A percentile compares a stretch with the other conserved stretches of the same genome.
Evolutionary conservation across 2,888 invertebrate genomes (phyloP).

Genomic region (Petrolisthes manimaculis): DNA sequence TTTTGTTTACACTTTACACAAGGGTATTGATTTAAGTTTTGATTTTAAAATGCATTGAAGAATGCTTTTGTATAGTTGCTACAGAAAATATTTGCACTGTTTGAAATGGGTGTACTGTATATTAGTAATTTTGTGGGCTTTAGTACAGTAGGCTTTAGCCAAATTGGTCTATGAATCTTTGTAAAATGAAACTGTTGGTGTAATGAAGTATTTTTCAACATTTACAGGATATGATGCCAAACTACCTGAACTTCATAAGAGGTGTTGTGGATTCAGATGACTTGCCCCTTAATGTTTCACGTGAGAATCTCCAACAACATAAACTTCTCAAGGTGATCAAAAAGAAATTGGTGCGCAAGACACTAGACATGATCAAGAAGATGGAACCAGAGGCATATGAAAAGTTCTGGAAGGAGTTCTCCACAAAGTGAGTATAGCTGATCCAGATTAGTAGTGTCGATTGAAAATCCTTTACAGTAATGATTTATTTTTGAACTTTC

Average conservation of each 20-base stretch:
- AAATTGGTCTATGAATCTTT: not conserved
- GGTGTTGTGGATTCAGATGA: conserved; percentile 99
- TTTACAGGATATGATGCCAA: conserved; percentile 92
- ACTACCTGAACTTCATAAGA: conserved; percentile 92
- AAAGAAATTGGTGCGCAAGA: conserved; percentile 97
- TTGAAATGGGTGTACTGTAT: too few species aligned
- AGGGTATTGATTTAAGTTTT: too few species aligned
- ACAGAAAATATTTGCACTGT: too few species aligned
- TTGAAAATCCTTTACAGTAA: too few species aligned
- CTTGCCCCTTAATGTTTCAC: conserved; percentile 95
- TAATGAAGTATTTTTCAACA: not conserved
- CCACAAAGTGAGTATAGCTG: conserved; percentile 79
- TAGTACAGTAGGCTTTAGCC: not conserved
- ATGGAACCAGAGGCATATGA: conserved; percentile 89
- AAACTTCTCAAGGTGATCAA: conserved; percentile 96
- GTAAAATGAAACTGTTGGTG: too few species aligned
- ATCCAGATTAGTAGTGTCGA: too few species aligned
- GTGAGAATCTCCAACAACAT: conserved; percentile 98
- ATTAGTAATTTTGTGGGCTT: not conserved
- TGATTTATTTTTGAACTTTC: too few species aligned
- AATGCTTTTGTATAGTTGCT: not conserved
- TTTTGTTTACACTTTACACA: not conserved
- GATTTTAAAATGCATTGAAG: not conserved
- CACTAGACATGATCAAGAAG: conserved; percentile 98
- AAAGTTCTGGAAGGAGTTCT: conserved; percentile 98